Base-by-base conservation (phyloP, 1,140 invertebrate species). In the Stenopsyche tienmushanensis region DNA sequence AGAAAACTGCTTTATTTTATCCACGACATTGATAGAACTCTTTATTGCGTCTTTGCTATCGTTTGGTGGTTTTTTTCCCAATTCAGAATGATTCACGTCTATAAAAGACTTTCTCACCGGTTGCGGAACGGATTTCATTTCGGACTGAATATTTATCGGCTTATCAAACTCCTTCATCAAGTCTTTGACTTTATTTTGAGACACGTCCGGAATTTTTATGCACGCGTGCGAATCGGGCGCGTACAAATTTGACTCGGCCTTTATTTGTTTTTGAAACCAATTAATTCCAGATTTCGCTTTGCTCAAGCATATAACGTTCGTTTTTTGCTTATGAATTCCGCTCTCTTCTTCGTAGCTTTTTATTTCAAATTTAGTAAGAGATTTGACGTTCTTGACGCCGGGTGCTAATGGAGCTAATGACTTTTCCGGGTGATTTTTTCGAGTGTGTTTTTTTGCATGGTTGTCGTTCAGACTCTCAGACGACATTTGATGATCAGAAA, bases 251-350 rank as follows among this genome's bases (percentile, higher is more conserved):
- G 78, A 72, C 13, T 74, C 72, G 67, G 76, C 76, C 20, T 72
- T 69, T 10, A 81, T 77, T 62, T 79, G 77, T 44, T 79, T 79
- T 73, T 81, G 80, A 58, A 80, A 81, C 71, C 80, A 75, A 62
- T 80, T 79, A 17, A 81, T 80, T 71, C 79, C 77, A 0, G 74
- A 73, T 71, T 78, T 81, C 9, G 79, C 79, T 70, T 79, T 77
- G 23, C 71, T 77, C 47, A 75, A 73, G 57, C 75, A 79, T 9
- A 80, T 65, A 3, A 74, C 74, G 74, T 17, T 78, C 75, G 65
- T 75, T 20, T 26, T 47, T 7, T 8, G 13, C 34, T 76, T 9
- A 54, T 71, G 67, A 74, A 66, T 26, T 71, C 71, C 71, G 66
- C 77, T 74, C 58, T 78, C 74, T 71, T 79, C 78, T 3, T 58